A percentile compares a stretch with the other conserved stretches of the same genome.
These are phyloP conservation scores for Clusia tigrina DNA, from an alignment of 2,888 invertebrate genomes.

Conservation along the genomic window DNA sequence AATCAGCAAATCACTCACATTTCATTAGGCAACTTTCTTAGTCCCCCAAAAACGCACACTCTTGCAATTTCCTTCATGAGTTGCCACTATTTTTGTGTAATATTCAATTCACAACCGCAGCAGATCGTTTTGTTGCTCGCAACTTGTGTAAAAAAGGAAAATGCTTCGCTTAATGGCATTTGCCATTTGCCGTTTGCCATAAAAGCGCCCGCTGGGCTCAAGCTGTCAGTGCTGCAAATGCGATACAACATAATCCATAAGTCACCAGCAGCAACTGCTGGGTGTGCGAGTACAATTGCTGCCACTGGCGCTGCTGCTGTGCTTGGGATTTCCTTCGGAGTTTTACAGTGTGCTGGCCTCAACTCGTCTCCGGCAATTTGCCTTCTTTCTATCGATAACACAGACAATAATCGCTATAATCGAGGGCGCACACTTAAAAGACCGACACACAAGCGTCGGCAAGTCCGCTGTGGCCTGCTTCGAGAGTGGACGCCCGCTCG, in stretches of 20 bases:
- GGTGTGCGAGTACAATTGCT: too few species aligned
- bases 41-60: background rate
- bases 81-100: background rate
- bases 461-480: background rate
- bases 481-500: background rate
- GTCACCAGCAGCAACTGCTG: background rate
- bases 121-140: too few species aligned
- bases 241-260: constrained; percentile 6
- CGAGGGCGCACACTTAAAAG: background rate
- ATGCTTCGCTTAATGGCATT: background rate
- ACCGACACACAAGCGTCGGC: background rate
- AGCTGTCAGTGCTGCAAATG: background rate
- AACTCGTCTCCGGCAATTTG: background rate
- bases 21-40: background rate
- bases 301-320: background rate
- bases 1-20: background rate
- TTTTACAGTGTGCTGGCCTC: background rate
- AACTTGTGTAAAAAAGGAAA: too few species aligned
- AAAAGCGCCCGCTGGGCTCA: constrained; percentile 6
- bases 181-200: constrained; percentile 1
- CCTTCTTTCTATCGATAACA: background rate
- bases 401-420: constrained; percentile 8
- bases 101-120: too few species aligned
- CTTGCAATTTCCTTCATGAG: background rate
- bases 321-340: background rate